Evolutionary conservation across 2,113 vertebrate genomes (phyloP), one percentile per base, ranked within the genome.

Genomic region (Dipodomys spectabilis): DNA sequence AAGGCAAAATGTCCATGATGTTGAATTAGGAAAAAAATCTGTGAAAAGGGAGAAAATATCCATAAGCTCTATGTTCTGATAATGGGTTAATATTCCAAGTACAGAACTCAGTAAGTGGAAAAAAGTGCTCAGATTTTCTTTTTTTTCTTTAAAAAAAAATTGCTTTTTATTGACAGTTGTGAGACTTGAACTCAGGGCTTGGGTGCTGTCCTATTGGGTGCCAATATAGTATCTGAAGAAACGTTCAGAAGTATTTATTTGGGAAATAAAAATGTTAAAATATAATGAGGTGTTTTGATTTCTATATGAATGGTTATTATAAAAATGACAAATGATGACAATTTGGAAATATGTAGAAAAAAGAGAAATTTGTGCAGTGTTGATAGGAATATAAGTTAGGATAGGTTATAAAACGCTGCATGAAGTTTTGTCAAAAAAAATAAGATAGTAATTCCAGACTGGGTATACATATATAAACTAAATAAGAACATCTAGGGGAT

Each of bases 301-400:
- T 39, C 39, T 86, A 32, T 73, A 39, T 79, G 12, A 80, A 53
- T 53, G 4, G 0, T 3, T 5, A 9, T 23, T 73, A 7, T 65
- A 9, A 85, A 62, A 85, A 57, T 23, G 27, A 60, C 9, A 74
- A 77, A 82, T 19, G 23, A 67, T 75, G 7, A 7, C 6, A 73
- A 84, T 27, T 13, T 49, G 62, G 2, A 1, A 23, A 73, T 15
- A 68, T 67, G 13, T 39, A 13, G 11, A 75, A 6, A 67, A 78
- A 68, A 5, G 10, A 23, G 45, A 71, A 44, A 2, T 0, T 0
- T 62, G 9, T 28, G 27, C 6, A 35, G 11, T n/a, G 12, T 28
- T 71, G 15, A 39, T 32, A 72, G 18, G 35, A 78, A 32, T 15
- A n/a, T 60, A 60, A 60, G 45, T 69, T 79, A 65, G 6, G 11